These are phyloP conservation scores for Galago senegalensis DNA, from an alignment of 2,797 vertebrate species.

Conservation along the genomic window DNA sequence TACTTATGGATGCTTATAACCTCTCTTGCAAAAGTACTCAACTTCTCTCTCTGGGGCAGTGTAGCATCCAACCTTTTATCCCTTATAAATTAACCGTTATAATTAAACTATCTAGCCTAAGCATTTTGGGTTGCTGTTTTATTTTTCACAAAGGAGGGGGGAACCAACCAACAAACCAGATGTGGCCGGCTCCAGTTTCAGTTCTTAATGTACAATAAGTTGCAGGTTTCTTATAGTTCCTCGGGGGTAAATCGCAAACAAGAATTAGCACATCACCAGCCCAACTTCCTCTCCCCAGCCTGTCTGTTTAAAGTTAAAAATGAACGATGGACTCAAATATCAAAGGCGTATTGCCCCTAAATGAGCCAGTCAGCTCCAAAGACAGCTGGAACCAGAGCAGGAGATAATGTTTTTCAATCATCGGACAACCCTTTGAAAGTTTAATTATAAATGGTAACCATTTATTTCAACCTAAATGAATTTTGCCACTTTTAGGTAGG, in stretches of 20 bases:
- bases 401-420: conserved; percentile 87
- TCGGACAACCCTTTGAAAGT: conserved; percentile 84
- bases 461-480: conserved; percentile 83
- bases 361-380: conserved; percentile 88
- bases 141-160: conserved; percentile 58
- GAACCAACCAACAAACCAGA: conserved; percentile 74
- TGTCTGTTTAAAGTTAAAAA: conserved; percentile 88
- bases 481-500: conserved; percentile 72
- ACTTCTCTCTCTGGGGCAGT: conserved; percentile 64
- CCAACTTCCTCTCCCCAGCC: conserved; percentile 85
- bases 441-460: conserved; percentile 82
- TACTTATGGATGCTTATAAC: conserved; percentile 5
- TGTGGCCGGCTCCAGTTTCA: conserved; percentile 81
- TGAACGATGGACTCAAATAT: conserved; percentile 87
- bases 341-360: conserved; percentile 84
- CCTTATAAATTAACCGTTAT: conserved; percentile 75
- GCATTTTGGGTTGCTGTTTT: conserved; percentile 73
- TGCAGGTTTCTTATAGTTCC: conserved; percentile 85
- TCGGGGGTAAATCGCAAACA: conserved; percentile 84
- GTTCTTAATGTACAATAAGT: conserved; percentile 85
- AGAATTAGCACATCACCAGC: conserved; percentile 86
- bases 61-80: conserved; percentile 65
- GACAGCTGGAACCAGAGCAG: conserved; percentile 83
- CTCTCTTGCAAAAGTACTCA: conserved; percentile 52
- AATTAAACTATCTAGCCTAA: conserved; percentile 75